Evolutionary conservation across 92 coral and sea anemone genomes (phyloP).

Genomic region (Palythoa grandis): DNA sequence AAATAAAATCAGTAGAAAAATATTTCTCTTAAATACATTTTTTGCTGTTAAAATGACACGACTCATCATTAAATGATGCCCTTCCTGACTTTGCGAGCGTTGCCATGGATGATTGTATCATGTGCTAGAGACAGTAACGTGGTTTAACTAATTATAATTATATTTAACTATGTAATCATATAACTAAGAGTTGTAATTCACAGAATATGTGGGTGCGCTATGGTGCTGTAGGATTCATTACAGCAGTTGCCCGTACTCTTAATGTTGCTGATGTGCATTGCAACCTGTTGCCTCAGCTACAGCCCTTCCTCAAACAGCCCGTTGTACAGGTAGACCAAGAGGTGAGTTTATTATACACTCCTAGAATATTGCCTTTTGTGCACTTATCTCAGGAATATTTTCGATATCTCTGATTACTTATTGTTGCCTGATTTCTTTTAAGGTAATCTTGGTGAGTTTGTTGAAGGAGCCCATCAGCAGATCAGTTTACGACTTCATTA

Average conservation of each 20-base stretch:
- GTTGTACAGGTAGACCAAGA: conserved; percentile 90
- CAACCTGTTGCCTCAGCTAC: conserved; percentile 82
- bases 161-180: neutral
- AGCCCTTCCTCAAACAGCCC: conserved; percentile 89
- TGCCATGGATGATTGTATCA: too few relatives aligned
- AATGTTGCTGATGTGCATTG: conserved; percentile 97
- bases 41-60: too few relatives aligned
- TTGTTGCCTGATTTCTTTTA: neutral
- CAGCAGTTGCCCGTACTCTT: conserved; percentile 90
- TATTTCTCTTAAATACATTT: too few relatives aligned
- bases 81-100: too few relatives aligned
- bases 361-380: too few relatives aligned
- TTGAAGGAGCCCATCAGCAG: conserved; percentile 94
- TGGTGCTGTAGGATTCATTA: conserved; percentile 94
- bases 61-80: too few relatives aligned
- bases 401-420: too few relatives aligned
- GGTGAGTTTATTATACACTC: conserved; percentile 41
- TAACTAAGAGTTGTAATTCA: neutral
- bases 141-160: neutral
- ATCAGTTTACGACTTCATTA: conserved; percentile 83
- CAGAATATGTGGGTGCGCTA: conserved; percentile 98
- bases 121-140: too few relatives aligned
- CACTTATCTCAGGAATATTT: too few relatives aligned
- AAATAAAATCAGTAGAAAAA: too few relatives aligned
- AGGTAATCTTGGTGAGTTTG: conserved; percentile 95